These are phyloP conservation scores for Eucriotettix oculatus DNA, from an alignment of 2,888 invertebrate species.

Conservation along the genomic window DNA sequence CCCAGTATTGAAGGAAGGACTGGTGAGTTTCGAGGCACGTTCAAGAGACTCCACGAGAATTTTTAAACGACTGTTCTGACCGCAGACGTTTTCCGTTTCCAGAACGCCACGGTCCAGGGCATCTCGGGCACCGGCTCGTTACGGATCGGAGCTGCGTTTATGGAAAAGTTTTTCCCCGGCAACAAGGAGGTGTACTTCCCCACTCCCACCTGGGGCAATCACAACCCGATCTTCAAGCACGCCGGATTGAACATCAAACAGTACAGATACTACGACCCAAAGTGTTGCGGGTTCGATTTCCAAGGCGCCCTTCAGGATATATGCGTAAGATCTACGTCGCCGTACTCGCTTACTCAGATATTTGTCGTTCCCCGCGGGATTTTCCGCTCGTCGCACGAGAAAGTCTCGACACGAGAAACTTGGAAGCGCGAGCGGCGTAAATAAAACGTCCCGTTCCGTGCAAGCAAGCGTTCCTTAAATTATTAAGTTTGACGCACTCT, in stretches of 20 bases:
- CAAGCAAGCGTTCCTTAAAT: no score
- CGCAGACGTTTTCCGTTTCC: conserved; percentile 12
- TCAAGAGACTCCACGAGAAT: no score
- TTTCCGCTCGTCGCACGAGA: no score
- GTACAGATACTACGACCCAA: conserved; percentile 88
- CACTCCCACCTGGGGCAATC: conserved; percentile 95
- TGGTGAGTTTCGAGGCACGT: conserved; percentile 38
- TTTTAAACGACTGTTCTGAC: no score
- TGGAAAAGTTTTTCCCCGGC: conserved; percentile 62
- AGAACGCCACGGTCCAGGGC: conserved; percentile 59
- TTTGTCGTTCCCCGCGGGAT: no score
- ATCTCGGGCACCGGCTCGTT: conserved; percentile 95
- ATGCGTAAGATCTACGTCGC: conserved; percentile 53
- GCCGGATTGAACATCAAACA: conserved; percentile 68
- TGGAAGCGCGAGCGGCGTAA: no score
- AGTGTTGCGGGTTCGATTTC: conserved; percentile 86
- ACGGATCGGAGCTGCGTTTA: conserved; percentile 79
- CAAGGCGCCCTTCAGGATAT: conserved; percentile 80
- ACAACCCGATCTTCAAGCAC: conserved; percentile 84
- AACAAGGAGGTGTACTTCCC: conserved; percentile 78
- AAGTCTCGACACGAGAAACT: no score
- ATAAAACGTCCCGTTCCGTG: no score
- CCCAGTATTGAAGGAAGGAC: conserved; percentile 44
- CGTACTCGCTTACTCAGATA: no score
- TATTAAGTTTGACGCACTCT: no score